Percentiles rank a stretch among this genome's conserved stretches.
Evolutionary conservation across 1,140 invertebrate genomes (phyloP).

Genomic region (Choristoneura fumiferana): DNA sequence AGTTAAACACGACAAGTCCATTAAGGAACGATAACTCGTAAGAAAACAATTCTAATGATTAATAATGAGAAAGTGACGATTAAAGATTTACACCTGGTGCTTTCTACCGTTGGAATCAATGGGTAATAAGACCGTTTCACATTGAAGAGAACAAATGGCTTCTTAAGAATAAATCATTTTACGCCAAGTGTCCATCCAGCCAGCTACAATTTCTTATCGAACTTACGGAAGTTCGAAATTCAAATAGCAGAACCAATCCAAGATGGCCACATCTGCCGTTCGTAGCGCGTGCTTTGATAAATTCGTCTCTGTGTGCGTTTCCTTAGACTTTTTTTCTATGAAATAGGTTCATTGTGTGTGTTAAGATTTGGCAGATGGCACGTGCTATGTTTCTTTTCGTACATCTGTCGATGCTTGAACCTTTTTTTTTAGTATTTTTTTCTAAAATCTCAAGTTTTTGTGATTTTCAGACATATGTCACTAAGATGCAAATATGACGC

Average conservation of each 20-base stretch:
- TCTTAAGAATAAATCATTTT: constrained; percentile 16
- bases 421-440: constrained; percentile 62
- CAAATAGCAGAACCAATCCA: constrained; percentile 63
- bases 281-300: constrained; percentile 46
- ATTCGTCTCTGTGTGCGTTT: constrained; percentile 46
- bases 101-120: neutral
- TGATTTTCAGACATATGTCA: constrained; percentile 53
- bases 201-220: constrained; percentile 3
- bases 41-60: constrained; percentile 28
- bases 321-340: constrained; percentile 36
- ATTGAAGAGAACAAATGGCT: constrained; percentile 9
- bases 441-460: constrained; percentile 57
- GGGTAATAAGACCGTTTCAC: neutral
- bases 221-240: constrained; percentile 63
- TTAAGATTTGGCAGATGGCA: constrained; percentile 75
- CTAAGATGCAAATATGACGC: constrained; percentile 69
- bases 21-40: constrained; percentile 8
- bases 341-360: constrained; percentile 36
- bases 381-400: constrained; percentile 70
- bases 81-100: constrained; percentile 14
- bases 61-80: constrained; percentile 39
- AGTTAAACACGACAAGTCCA: constrained; percentile 2
- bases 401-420: constrained; percentile 68
- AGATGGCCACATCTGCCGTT: constrained; percentile 57
- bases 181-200: neutral